A percentile compares a stretch with the other conserved stretches of the same genome.
phyloP scores from a whole-genome alignment of 2,888 invertebrate genomes.

The Brachyopa scutellaris region DNA sequence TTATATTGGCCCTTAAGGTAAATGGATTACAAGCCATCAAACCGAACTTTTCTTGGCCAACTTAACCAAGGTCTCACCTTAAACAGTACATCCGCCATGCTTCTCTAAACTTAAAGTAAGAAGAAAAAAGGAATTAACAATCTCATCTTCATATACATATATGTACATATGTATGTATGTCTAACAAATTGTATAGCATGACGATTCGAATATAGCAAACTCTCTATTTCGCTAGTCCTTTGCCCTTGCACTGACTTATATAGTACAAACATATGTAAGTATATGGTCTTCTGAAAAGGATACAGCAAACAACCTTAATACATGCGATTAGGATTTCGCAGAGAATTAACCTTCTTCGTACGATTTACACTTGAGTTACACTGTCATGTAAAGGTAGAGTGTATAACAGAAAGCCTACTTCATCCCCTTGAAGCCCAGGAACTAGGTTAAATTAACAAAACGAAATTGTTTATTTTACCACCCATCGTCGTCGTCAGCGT shows the following conservation, averaged over 20 bases:
- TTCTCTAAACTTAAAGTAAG: slow-evolving; percentile 10
- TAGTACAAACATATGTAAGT: not conserved
- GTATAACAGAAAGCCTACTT: slow-evolving; percentile 22
- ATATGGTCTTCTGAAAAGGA: slow-evolving; percentile 28
- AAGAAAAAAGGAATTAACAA: slow-evolving; percentile 6
- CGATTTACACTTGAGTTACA: slow-evolving; percentile 58
- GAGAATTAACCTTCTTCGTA: slow-evolving; percentile 63
- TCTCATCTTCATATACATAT: slow-evolving; percentile 17
- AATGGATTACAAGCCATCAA: slow-evolving; percentile 40
- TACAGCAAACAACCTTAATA: slow-evolving; percentile 50
- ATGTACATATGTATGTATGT: too few species aligned
- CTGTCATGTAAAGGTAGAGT: slow-evolving; percentile 32
- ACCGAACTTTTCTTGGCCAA: slow-evolving; percentile 22
- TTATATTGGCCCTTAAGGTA: slow-evolving; percentile 25
- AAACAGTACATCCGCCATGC: slow-evolving; percentile 10
- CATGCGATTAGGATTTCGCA: slow-evolving; percentile 58
- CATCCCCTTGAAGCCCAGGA: slow-evolving; percentile 35
- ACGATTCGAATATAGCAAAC: not conserved
- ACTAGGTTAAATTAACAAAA: slow-evolving; percentile 63
- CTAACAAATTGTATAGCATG: too few species aligned
- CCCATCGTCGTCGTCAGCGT: not conserved
- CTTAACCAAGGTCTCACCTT: slow-evolving; percentile 18
- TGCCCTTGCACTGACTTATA: too few species aligned
- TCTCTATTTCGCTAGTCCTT: not conserved
- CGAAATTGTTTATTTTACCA: slow-evolving; percentile 61